phyloP scores from a whole-genome alignment of 1,140 invertebrate genomes.

The Pseudomyrmex pallidus region DNA sequence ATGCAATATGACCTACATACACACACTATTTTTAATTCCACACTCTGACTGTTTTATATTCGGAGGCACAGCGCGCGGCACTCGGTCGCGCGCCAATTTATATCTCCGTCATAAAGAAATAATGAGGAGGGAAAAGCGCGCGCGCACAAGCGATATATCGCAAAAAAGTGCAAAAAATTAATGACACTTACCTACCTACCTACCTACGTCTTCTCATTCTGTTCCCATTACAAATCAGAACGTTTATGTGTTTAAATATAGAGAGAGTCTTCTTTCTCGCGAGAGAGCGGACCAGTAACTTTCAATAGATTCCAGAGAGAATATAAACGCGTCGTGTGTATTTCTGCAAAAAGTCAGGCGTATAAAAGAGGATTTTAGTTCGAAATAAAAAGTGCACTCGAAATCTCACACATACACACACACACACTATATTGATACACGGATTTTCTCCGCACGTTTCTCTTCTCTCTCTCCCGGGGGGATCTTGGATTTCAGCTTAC shows the following conservation, averaged over 20 bases:
- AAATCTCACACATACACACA: not conserved
- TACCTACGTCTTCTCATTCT: too few species aligned
- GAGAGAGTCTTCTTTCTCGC: too few species aligned
- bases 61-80: not conserved
- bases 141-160: not conserved
- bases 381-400: too few species aligned
- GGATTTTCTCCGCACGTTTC: too few species aligned
- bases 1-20: not conserved
- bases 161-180: slow-evolving; percentile 21
- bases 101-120: slow-evolving; percentile 12
- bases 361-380: not conserved
- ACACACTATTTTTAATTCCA: slow-evolving; percentile 14
- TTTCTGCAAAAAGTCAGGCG: not conserved
- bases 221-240: not conserved
- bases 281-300: too few species aligned
- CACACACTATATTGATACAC: too few species aligned
- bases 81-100: slow-evolving; percentile 15
- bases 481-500: not conserved
- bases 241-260: slow-evolving; percentile 16
- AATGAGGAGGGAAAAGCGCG: not conserved
- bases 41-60: slow-evolving; percentile 16
- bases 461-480: not conserved
- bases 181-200: not conserved
- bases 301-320: slow-evolving; percentile 1
- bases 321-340: not conserved